Evolutionary conservation across 1,140 invertebrate species (phyloP).

Genomic region (Condylostylus longicornis): DNA sequence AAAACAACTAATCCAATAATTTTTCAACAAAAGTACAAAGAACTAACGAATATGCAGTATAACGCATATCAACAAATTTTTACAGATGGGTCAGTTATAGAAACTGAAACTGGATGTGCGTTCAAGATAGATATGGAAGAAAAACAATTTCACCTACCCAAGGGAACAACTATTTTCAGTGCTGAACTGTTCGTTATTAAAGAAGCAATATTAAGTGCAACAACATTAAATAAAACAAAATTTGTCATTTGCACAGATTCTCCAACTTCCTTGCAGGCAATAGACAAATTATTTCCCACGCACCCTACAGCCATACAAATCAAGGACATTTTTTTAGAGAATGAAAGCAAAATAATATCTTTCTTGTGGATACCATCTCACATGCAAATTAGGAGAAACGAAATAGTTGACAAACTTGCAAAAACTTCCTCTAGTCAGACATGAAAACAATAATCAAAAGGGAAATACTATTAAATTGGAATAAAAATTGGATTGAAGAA

Average conservation of each 20-base stretch:
- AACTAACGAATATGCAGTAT: no score
- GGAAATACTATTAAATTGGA: not conserved
- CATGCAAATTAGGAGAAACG: conserved; percentile 3
- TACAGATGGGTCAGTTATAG: not conserved
- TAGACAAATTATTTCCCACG: not conserved
- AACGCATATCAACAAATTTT: not conserved
- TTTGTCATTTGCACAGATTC: not conserved
- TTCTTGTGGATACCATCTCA: conserved; percentile 6
- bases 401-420: conserved; percentile 5
- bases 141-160: not conserved
- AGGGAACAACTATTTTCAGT: not conserved
- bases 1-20: no score
- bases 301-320: not conserved
- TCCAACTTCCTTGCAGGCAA: not conserved
- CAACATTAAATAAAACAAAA: not conserved
- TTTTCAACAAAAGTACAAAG: no score
- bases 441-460: not conserved
- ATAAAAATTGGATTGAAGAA: not conserved
- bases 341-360: not conserved
- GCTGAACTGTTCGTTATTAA: not conserved
- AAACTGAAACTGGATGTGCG: not conserved
- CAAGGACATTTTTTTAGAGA: not conserved
- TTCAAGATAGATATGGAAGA: not conserved
- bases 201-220: not conserved
- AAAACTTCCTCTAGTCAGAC: conserved; percentile 2